These are phyloP conservation scores for Sminthurinus aureus DNA, from an alignment of 2,888 invertebrate species.

Conservation along the genomic window DNA sequence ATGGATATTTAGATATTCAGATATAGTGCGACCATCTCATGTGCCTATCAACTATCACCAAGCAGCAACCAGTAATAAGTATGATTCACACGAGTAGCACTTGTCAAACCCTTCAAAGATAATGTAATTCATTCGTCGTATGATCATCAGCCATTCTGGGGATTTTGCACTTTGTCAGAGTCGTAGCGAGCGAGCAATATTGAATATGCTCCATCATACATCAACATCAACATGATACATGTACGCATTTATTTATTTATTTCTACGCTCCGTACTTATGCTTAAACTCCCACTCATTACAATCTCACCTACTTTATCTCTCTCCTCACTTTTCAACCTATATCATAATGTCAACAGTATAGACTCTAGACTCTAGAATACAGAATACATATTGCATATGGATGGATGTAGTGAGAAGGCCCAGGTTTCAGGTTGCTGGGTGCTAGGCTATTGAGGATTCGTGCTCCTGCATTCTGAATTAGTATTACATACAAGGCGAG, in stretches of 20 bases:
- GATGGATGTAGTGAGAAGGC: not conserved
- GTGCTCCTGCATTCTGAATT: not conserved
- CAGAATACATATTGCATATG: not conserved
- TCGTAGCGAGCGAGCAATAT: not conserved
- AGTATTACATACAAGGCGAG: not conserved
- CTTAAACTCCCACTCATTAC: slow-evolving; percentile 30
- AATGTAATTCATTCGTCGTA: slow-evolving; percentile 13
- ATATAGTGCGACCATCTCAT: not conserved
- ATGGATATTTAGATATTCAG: slow-evolving; percentile 2
- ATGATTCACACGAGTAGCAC: slow-evolving; percentile 24
- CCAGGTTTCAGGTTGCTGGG: too few species aligned
- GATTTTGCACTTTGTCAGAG: not conserved
- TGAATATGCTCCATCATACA: not conserved
- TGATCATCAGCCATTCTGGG: slow-evolving; percentile 3
- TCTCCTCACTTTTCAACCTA: not conserved
- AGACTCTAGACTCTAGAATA: not conserved
- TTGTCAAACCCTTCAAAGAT: slow-evolving; percentile 21
- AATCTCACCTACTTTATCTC: slow-evolving; percentile 11
- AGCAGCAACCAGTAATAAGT: slow-evolving; percentile 6
- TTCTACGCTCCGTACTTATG: not conserved
- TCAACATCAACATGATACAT: not conserved
- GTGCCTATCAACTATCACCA: not conserved
- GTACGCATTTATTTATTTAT: too few species aligned
- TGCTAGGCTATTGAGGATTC: not conserved
- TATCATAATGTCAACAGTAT: not conserved